Evolutionary conservation across 1,140 invertebrate species (phyloP).

Genomic region (Thereuonema tuberculata): DNA sequence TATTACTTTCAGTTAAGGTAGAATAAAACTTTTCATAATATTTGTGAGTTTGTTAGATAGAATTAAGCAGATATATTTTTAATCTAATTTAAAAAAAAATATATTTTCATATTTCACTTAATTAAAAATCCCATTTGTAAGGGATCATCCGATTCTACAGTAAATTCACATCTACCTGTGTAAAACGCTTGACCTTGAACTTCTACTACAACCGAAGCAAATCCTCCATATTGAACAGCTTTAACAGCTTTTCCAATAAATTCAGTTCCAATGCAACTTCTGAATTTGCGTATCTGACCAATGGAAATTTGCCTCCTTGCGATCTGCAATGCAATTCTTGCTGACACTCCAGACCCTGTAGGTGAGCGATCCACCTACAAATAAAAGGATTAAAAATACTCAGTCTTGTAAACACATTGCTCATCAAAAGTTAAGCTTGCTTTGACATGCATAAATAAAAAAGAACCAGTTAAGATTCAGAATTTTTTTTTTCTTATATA

Average conservation of each 20-base stretch:
- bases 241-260: slow-evolving; percentile 14
- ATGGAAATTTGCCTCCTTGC: slow-evolving; percentile 20
- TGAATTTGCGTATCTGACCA: slow-evolving; percentile 22
- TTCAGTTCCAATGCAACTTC: slow-evolving; percentile 16
- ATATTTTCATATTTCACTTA: background rate
- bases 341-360: slow-evolving; percentile 28
- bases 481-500: too few relatives aligned
- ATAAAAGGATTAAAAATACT: background rate
- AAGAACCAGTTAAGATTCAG: too few relatives aligned
- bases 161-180: slow-evolving; percentile 22
- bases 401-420: too few relatives aligned
- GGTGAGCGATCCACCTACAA: slow-evolving; percentile 25
- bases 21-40: too few relatives aligned
- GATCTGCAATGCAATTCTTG: slow-evolving; percentile 27
- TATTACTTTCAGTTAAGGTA: too few relatives aligned
- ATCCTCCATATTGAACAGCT: slow-evolving; percentile 3
- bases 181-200: slow-evolving; percentile 27
- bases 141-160: slow-evolving; percentile 4
- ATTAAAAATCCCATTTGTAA: background rate
- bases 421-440: too few relatives aligned
- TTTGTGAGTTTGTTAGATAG: too few relatives aligned
- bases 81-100: background rate
- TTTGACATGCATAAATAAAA: too few relatives aligned
- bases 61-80: too few relatives aligned
- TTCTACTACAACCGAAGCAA: slow-evolving; percentile 22